These are phyloP conservation scores for Chelonoidis abingdonii DNA, from an alignment of 2,113 vertebrate species.

Conservation along the genomic window DNA sequence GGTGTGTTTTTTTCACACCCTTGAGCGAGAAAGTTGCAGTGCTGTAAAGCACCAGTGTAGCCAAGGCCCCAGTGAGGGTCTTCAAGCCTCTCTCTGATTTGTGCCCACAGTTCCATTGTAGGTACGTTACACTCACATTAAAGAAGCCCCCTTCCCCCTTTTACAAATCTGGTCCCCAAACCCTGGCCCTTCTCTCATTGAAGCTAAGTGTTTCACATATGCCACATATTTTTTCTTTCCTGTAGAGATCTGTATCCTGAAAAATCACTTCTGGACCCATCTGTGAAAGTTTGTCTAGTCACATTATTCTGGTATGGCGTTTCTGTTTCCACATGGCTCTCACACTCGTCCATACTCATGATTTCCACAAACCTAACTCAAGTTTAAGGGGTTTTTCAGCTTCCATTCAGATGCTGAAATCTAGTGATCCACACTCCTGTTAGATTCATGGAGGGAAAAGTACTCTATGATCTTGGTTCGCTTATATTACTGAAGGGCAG, in stretches of 20 bases:
- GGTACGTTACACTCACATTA: not conserved
- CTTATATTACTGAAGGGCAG: not conserved
- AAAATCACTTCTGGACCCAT: accelerated
- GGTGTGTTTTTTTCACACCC: too few relatives aligned
- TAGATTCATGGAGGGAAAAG: too few relatives aligned
- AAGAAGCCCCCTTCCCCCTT: not conserved
- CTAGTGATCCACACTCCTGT: not conserved
- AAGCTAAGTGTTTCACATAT: accelerated
- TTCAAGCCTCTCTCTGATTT: not conserved
- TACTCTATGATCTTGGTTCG: not conserved
- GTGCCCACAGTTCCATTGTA: not conserved
- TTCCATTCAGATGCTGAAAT: not conserved
- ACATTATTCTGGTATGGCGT: not conserved
- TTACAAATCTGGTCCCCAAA: not conserved
- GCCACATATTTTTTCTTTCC: accelerated
- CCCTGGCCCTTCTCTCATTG: not conserved
- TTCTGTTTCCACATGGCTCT: accelerated
- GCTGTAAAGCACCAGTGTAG: too few relatives aligned
- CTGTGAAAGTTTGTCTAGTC: too few relatives aligned
- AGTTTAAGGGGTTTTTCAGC: not conserved
- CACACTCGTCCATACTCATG: not conserved
- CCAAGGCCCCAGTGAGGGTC: not conserved
- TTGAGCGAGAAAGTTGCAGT: too few relatives aligned
- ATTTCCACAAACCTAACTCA: not conserved
- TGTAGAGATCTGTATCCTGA: not conserved